phyloP scores from a whole-genome alignment of 2,888 invertebrate genomes.

The Dryadula phaetusa region DNA sequence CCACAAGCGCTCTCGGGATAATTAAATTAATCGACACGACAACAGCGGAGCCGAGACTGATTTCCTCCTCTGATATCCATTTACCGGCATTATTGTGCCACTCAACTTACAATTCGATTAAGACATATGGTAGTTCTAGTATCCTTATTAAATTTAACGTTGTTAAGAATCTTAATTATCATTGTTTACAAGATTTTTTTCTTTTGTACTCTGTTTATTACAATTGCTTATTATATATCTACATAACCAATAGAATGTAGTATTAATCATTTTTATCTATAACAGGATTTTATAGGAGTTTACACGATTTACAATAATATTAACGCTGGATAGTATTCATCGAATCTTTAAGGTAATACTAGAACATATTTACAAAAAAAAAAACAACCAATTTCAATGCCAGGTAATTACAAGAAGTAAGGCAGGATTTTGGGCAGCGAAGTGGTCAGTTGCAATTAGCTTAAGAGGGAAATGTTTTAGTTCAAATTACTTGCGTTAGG shows the following conservation, averaged over 20 bases:
- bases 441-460: conserved; percentile 78
- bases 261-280: neutral
- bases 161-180: neutral
- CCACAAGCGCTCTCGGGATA: conserved; percentile 64
- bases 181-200: too few species aligned
- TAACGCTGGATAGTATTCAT: neutral
- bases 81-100: conserved; percentile 74
- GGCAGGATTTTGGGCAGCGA: conserved; percentile 60
- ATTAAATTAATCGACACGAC: conserved; percentile 79
- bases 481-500: conserved; percentile 63
- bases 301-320: neutral
- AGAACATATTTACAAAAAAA: neutral
- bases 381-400: neutral
- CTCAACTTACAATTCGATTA: conserved; percentile 72
- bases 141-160: conserved; percentile 7
- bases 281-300: too few species aligned
- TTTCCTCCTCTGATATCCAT: conserved; percentile 78
- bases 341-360: too few species aligned
- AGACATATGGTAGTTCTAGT: conserved; percentile 10
- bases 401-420: conserved; percentile 30
- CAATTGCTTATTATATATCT: too few species aligned
- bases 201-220: too few species aligned
- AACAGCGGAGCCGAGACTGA: conserved; percentile 70
- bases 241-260: too few species aligned
- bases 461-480: conserved; percentile 73